Percentiles rank a stretch among this genome's conserved stretches.
Conservation (phyloP, 2,113 vertebrate species). For the Butastur rufipennis region DNA sequence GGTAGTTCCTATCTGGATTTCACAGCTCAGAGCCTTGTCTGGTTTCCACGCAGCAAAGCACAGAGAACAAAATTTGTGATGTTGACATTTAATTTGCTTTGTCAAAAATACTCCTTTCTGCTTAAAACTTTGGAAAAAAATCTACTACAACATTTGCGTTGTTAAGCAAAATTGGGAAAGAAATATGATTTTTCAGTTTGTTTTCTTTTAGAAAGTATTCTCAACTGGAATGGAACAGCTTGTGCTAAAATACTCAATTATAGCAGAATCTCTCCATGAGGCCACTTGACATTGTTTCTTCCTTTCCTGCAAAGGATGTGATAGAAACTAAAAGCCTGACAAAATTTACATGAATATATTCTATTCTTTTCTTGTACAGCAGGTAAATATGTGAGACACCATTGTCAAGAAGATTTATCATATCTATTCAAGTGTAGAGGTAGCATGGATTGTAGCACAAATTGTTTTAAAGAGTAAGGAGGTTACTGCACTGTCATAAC, state of each 20-base stretch:
- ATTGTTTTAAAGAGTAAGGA: neutral
- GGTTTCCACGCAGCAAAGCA: neutral
- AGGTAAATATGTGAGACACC: neutral
- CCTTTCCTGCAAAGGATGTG: neutral
- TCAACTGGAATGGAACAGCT: neutral
- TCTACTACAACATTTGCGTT: neutral
- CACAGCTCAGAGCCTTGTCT: neutral
- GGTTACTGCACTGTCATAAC: too few relatives aligned
- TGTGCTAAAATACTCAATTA: conserved; percentile 17
- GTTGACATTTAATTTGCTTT: neutral
- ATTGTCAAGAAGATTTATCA: neutral
- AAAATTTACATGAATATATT: neutral
- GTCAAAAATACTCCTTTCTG: neutral
- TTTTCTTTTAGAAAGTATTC: neutral
- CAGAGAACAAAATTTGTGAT: neutral
- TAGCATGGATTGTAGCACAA: neutral
- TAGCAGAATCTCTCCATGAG: neutral
- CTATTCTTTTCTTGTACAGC: neutral
- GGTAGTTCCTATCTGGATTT: neutral
- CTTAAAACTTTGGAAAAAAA: neutral
- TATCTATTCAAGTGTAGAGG: neutral
- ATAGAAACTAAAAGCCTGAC: neutral
- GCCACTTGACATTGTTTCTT: neutral
- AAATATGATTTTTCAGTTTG: neutral
- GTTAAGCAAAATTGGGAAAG: neutral